phyloP scores from a whole-genome alignment of 2,113 vertebrate species.

The Sapayoa aenigma region DNA sequence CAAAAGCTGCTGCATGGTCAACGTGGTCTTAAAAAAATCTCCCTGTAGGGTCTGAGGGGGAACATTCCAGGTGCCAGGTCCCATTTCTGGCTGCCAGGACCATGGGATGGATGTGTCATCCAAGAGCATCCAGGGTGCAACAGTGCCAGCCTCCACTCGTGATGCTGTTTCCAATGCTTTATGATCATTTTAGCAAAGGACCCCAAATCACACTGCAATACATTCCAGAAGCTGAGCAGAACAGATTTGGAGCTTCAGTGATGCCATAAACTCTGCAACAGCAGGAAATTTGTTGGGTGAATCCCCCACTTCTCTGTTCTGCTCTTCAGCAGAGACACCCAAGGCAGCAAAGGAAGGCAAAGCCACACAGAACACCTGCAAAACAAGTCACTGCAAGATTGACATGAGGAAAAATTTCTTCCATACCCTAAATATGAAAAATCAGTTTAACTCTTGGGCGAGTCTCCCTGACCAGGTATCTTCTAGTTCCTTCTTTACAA shows the following conservation, averaged over 20 bases:
- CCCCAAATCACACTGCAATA: background rate
- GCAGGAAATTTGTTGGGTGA: background rate
- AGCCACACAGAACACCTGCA: background rate
- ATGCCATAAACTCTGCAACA: background rate
- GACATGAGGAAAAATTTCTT: fast-evolving
- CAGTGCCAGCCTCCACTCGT: background rate
- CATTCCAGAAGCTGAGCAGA: background rate
- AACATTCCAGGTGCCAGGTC: background rate
- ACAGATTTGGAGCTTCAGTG: background rate
- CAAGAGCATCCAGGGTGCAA: background rate
- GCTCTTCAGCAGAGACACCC: background rate
- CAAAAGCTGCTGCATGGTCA: background rate
- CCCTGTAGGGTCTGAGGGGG: background rate
- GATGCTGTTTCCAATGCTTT: background rate
- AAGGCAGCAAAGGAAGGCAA: background rate
- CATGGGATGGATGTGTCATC: background rate
- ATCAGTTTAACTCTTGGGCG: background rate
- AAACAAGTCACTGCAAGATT: background rate
- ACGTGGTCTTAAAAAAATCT: background rate
- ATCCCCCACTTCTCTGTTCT: background rate
- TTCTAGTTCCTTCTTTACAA: background rate
- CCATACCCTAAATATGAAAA: background rate
- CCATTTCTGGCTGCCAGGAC: background rate
- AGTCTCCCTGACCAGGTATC: background rate
- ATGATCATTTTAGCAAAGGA: background rate